These are phyloP conservation scores for Chlorops oryzae DNA, from an alignment of 1,140 invertebrate species.

Conservation along the genomic window DNA sequence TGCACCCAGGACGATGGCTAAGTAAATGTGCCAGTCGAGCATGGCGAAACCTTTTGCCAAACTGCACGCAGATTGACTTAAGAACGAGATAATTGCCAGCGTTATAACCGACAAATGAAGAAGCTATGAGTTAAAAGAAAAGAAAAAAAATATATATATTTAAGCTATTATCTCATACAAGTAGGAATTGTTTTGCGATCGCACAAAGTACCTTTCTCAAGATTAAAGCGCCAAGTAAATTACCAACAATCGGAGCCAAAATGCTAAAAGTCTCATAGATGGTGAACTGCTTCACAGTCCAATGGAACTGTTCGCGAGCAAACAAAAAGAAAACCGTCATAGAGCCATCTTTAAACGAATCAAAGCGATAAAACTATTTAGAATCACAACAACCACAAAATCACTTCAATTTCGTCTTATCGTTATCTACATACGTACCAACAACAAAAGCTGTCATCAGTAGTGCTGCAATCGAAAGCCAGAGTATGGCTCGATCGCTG, in stretches of 20 bases:
- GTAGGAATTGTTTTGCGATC: neutral
- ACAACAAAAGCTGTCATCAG: slow-evolving; percentile 52
- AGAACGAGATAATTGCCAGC: slow-evolving; percentile 32
- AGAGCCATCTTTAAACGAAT: slow-evolving; percentile 32
- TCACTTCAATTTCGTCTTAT: no score
- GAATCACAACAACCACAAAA: neutral
- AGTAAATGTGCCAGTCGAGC: slow-evolving; percentile 61
- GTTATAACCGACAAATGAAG: slow-evolving; percentile 26
- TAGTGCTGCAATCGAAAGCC: slow-evolving; percentile 53
- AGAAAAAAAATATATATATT: neutral
- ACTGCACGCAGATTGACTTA: slow-evolving; percentile 46
- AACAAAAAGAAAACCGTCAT: slow-evolving; percentile 57
- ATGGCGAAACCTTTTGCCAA: slow-evolving; percentile 53
- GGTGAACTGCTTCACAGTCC: slow-evolving; percentile 58
- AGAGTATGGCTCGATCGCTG: slow-evolving; percentile 54
- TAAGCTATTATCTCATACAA: neutral
- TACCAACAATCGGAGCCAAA: slow-evolving; percentile 45
- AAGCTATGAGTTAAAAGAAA: slow-evolving; percentile 17
- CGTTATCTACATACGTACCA: slow-evolving; percentile 16
- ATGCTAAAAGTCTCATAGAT: slow-evolving; percentile 50
- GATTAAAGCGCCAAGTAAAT: slow-evolving; percentile 50
- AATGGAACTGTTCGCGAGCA: slow-evolving; percentile 57
- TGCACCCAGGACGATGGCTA: slow-evolving; percentile 48
- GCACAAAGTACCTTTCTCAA: slow-evolving; percentile 46
- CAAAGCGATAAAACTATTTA: neutral